Evolutionary conservation across 2,113 vertebrate genomes (phyloP).

Genomic region (Centrocercus urophasianus): DNA sequence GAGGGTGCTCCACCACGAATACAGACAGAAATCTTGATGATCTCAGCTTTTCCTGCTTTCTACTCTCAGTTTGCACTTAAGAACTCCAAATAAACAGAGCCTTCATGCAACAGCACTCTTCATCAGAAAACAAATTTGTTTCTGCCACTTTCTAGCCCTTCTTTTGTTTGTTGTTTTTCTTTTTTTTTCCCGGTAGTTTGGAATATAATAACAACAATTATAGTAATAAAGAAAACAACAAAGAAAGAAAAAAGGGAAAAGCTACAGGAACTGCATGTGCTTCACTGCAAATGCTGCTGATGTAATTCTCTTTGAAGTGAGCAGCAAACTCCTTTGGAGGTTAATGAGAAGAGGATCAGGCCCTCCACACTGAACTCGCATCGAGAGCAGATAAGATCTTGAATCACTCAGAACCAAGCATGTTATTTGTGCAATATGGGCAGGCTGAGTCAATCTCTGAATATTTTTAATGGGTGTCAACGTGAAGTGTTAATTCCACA

Average conservation of each 20-base stretch:
- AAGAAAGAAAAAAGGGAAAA: background rate
- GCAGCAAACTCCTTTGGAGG: slow-evolving; percentile 40
- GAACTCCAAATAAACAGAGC: slow-evolving; percentile 7
- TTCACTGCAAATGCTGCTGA: slow-evolving; percentile 38
- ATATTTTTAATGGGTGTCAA: slow-evolving; percentile 61
- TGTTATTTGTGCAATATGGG: slow-evolving; percentile 41
- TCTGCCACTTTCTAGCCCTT: background rate
- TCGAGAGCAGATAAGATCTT: slow-evolving; percentile 47
- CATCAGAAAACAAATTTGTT: slow-evolving; percentile 1
- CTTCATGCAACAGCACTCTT: background rate
- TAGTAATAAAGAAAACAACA: background rate
- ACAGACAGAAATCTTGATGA: background rate
- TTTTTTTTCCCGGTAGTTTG: background rate
- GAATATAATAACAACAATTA: background rate
- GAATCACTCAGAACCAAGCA: slow-evolving; percentile 41
- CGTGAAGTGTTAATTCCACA: slow-evolving; percentile 36
- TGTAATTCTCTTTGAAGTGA: slow-evolving; percentile 55
- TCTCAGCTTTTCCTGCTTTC: background rate
- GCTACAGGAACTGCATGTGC: background rate
- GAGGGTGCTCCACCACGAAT: background rate
- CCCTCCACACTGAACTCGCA: slow-evolving; percentile 19
- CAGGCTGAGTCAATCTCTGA: slow-evolving; percentile 54
- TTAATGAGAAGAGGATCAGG: slow-evolving; percentile 59
- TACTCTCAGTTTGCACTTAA: background rate
- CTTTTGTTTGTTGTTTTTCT: background rate